Base-by-base conservation (phyloP, 1,140 invertebrate species). In the Bemisia tabaci region DNA sequence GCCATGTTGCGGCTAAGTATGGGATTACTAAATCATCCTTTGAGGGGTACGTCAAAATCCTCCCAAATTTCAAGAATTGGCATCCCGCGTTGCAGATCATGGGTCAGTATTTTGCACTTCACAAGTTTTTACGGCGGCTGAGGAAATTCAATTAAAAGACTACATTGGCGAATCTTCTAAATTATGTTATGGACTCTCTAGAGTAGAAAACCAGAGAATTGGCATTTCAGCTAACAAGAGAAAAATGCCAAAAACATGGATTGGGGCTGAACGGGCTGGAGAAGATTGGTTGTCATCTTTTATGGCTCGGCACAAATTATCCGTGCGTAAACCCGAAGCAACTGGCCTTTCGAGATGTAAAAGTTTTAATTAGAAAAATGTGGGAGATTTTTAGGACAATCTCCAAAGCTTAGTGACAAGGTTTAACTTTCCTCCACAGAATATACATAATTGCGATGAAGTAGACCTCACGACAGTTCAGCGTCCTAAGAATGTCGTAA, bases 381-480 rank as follows among this genome's bases (percentile, higher is more conserved):
- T 78, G 2, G 58, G 70, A 59, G 39, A 25, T 62, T 77, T 77
- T 70, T 74, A 69, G 65, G 68, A 73, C 60, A 79, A 78, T 70
- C 64, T 78, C 22, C 5, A 59, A 25, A 71, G 2, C 22, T 72
- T 78, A 2, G 68, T 77, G 72, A 65, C 75, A 71, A 58, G 70
- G 64, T 23, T 73, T 64, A 68, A 70, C n/a, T 75, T 74, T 68
- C 62, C 69, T 63, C 59, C 69, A 22, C 68, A 73, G 65, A 39
- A 73, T 63, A 77, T 80, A 39, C 78, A 77, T 70, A 82, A 81
- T 73, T 73, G 76, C 60, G 77, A 79, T 71, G 79, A 81, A 71
- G 80, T 75, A 60, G 79, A 78, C 1, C 72, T 80, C 48, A 76
- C 71, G 2, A 75, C 70, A 25, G 76, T 81, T 2, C 76, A 76